Conservation (phyloP, 2,888 invertebrate genomes). For the Volucella zonaria region DNA sequence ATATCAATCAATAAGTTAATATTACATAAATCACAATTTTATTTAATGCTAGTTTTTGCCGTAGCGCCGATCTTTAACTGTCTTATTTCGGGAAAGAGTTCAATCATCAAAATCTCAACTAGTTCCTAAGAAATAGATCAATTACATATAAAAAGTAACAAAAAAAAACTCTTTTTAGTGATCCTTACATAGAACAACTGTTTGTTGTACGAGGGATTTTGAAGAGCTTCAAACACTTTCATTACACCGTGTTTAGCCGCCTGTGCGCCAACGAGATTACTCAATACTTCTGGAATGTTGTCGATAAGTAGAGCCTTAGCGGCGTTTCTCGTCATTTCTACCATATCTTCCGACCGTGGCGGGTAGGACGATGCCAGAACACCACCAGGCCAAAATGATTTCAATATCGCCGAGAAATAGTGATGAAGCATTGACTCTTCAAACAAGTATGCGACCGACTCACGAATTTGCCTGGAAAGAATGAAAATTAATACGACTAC, state of each 20-base stretch:
- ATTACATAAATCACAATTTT: constrained; percentile 68
- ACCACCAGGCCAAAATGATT: constrained; percentile 95
- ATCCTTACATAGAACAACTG: constrained; percentile 93
- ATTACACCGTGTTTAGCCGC: constrained; percentile 92
- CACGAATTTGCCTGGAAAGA: constrained; percentile 89
- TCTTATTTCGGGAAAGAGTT: constrained; percentile 88
- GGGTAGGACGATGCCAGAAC: constrained; percentile 84
- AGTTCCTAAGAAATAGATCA: constrained; percentile 84
- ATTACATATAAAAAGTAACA: background rate
- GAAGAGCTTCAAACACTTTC: constrained; percentile 93
- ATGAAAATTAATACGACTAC: background rate
- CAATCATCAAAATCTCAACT: constrained; percentile 86
- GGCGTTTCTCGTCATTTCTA: constrained; percentile 87
- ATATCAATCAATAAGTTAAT: constrained; percentile 47
- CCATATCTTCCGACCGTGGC: constrained; percentile 85
- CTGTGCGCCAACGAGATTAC: constrained; percentile 92
- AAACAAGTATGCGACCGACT: constrained; percentile 92
- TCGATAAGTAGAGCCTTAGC: constrained; percentile 86
- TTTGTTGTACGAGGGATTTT: constrained; percentile 93
- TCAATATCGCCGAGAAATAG: constrained; percentile 91
- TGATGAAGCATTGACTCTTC: constrained; percentile 96
- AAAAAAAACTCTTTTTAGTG: no score
- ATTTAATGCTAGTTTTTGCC: constrained; percentile 58
- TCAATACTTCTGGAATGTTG: constrained; percentile 90
- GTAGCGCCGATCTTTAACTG: constrained; percentile 81